These are phyloP conservation scores for Eueides isabella DNA, from an alignment of 1,140 invertebrate species.

Conservation along the genomic window DNA sequence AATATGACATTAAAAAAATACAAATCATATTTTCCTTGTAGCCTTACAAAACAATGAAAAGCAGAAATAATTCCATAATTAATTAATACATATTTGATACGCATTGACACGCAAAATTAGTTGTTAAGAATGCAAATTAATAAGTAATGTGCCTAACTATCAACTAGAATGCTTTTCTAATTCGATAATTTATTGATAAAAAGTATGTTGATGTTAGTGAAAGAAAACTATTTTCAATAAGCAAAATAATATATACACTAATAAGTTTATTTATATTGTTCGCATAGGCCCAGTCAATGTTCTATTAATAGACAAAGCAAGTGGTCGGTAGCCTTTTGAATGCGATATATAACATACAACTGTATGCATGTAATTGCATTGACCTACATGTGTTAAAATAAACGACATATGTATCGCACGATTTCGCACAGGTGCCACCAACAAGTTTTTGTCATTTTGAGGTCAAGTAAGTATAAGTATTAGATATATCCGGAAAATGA, in stretches of 20 bases:
- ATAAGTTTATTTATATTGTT: constrained; percentile 18
- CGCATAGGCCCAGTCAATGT: constrained; percentile 49
- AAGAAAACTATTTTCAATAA: background rate
- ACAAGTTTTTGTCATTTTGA: background rate
- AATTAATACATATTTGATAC: background rate
- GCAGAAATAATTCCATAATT: background rate
- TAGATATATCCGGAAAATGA: background rate
- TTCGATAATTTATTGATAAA: background rate
- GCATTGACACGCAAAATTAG: background rate
- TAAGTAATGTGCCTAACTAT: background rate
- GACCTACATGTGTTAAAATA: constrained; percentile 73
- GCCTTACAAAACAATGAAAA: background rate
- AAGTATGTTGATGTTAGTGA: background rate
- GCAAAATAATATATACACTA: background rate
- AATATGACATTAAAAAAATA: background rate
- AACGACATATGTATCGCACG: constrained; percentile 55
- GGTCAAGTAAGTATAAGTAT: background rate
- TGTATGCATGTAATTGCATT: constrained; percentile 60
- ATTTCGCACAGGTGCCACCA: constrained; percentile 42
- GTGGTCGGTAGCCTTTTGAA: constrained; percentile 55
- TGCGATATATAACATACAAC: constrained; percentile 46
- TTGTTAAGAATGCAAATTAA: constrained; percentile 6
- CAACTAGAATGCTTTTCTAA: background rate
- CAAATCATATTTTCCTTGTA: background rate
- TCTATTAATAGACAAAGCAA: constrained; percentile 63